These are phyloP conservation scores for Characodon lateralis DNA, from an alignment of 2,797 vertebrate species.

Conservation along the genomic window DNA sequence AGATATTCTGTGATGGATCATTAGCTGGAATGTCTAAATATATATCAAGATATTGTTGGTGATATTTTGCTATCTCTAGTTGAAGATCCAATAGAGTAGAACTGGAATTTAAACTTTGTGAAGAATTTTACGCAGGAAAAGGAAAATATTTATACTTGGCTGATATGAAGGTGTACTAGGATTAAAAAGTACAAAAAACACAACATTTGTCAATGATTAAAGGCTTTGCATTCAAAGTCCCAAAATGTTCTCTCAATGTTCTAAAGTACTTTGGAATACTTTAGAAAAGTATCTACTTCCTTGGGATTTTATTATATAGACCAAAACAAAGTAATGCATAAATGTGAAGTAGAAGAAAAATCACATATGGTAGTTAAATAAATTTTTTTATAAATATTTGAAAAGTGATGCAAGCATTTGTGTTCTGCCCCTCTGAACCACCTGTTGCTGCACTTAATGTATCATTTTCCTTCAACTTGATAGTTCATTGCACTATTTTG, in stretches of 20 bases:
- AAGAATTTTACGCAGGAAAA: slow-evolving; percentile 9
- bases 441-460: too few species aligned
- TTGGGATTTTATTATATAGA: too few species aligned
- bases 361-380: too few species aligned
- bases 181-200: background rate
- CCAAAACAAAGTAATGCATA: too few species aligned
- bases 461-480: too few species aligned
- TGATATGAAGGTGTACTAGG: background rate
- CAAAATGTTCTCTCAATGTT: background rate
- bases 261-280: background rate
- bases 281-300: background rate
- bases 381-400: too few species aligned
- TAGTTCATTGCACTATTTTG: too few species aligned
- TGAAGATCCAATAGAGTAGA: slow-evolving; percentile 20
- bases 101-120: slow-evolving; percentile 20
- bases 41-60: slow-evolving; percentile 48
- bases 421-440: too few species aligned
- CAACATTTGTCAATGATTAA: background rate
- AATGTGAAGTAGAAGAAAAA: too few species aligned
- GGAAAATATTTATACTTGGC: background rate
- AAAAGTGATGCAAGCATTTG: too few species aligned
- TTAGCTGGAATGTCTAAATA: slow-evolving; percentile 45
- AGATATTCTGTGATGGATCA: slow-evolving; percentile 61
- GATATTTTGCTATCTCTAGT: slow-evolving; percentile 43
- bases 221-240: background rate